Conservation (phyloP, 2,797 vertebrate species). For the Sebastes miniatus region DNA sequence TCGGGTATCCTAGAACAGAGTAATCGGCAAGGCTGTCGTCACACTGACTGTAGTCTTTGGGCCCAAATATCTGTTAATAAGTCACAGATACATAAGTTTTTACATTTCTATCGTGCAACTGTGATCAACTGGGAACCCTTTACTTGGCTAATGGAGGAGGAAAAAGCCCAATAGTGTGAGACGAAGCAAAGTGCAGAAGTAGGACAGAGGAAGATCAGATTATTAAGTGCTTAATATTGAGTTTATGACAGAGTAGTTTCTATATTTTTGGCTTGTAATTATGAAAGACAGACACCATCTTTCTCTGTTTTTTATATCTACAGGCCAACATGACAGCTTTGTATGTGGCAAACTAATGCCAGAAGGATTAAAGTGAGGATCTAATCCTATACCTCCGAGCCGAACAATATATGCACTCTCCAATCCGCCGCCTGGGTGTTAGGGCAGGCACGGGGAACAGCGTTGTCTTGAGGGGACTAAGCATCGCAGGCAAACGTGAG, state of each 20-base stretch:
- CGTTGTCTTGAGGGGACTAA: conserved; percentile 83
- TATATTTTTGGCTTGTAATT: conserved; percentile 70
- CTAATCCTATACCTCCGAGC: neutral
- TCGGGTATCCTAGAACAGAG: conserved; percentile 97
- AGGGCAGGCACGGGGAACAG: conserved; percentile 78
- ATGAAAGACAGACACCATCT: conserved; percentile 57
- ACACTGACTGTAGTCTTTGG: conserved; percentile 56
- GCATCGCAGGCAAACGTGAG: conserved; percentile 83
- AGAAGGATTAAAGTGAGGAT: neutral
- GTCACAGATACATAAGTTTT: conserved; percentile 23
- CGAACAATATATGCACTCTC: conserved; percentile 50
- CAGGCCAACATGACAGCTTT: conserved; percentile 64
- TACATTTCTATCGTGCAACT: conserved; percentile 47
- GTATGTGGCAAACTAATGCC: neutral
- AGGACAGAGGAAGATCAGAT: neutral
- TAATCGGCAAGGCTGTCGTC: conserved; percentile 98
- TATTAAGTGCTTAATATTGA: neutral
- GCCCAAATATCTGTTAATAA: conserved; percentile 21
- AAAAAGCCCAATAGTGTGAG: conserved; percentile 29
- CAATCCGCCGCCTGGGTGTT: conserved; percentile 55
- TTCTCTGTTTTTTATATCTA: conserved; percentile 67
- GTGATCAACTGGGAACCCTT: conserved; percentile 83
- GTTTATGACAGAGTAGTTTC: conserved; percentile 25
- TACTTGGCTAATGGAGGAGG: conserved; percentile 76
- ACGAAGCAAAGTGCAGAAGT: conserved; percentile 1